phyloP scores from a whole-genome alignment of 2,888 invertebrate species.

The Brachypalpus laphriformis region DNA sequence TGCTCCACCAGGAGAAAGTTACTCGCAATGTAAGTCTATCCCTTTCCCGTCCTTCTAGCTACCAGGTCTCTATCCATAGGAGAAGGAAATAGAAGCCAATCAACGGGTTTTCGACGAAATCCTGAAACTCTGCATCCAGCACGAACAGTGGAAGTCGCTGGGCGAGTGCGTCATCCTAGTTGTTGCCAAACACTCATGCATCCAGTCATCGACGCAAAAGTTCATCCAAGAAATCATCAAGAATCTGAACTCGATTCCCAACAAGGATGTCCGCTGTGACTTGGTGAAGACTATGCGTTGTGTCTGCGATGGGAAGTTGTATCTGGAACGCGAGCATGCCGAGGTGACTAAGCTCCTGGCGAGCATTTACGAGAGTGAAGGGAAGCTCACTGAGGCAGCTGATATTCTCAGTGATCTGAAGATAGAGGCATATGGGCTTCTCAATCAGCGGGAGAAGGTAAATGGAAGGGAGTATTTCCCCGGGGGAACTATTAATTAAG shows the following conservation, averaged over 20 bases:
- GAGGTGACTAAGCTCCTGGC: constrained; percentile 93
- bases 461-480: neutral
- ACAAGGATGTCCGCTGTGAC: constrained; percentile 92
- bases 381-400: constrained; percentile 92
- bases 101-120: constrained; percentile 93
- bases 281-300: constrained; percentile 94
- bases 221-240: constrained; percentile 94
- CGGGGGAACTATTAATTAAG: no score
- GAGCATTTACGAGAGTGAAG: constrained; percentile 89
- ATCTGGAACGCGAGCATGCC: constrained; percentile 97
- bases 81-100: constrained; percentile 92
- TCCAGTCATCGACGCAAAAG: constrained; percentile 95
- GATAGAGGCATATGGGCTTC: constrained; percentile 95
- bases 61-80: constrained; percentile 78
- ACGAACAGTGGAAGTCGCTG: constrained; percentile 93
- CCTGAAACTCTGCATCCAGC: constrained; percentile 92
- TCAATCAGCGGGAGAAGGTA: constrained; percentile 95
- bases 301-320: constrained; percentile 98
- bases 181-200: constrained; percentile 92
- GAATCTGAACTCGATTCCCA: constrained; percentile 93
- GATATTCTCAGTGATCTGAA: constrained; percentile 94
- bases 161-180: constrained; percentile 95
- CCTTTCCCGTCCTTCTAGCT: neutral
- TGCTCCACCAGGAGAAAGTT: constrained; percentile 56
- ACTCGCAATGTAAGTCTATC: constrained; percentile 43